Evolutionary conservation across 1,140 invertebrate species (phyloP), one percentile per base, ranked within the genome.

Genomic region (Drosophila ironensis): DNA sequence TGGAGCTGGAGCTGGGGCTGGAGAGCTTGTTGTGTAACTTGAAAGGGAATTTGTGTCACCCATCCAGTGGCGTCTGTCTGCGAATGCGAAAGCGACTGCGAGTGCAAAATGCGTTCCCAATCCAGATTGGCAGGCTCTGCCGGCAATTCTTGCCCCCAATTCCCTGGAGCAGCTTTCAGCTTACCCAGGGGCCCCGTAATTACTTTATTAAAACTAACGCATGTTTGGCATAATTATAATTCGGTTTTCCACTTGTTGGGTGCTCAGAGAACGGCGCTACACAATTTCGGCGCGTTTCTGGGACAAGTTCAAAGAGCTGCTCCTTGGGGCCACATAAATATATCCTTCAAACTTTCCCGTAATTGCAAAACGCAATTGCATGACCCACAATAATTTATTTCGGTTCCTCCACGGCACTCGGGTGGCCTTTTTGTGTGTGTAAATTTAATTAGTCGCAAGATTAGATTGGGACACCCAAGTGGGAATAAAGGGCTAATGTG

Each of bases 381-480:
- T 68, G 63, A 68, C 64, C 64, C 63, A 68, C 50, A 68, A 56
- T 68, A 38, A 68, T 68, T 68, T 68, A 68, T 68, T 68, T 68
- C 33, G 16, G 8, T 19, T 22, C 24, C 30, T 11, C 19, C 7
- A 46, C 59, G 47, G 59, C 59, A 63, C 33, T 63, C 33, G 59
- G 56, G 3, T 37, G n/a, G 9, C 7, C 14, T 53, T 24, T 16
- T 57, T 14, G 16, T 12, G 37, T 44, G 25, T 22, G 30, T 24
- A 63, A 48, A 63, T 63, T 63, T 63, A 63, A 63, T 63, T 63
- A 63, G 56, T 63, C 20, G 14, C 57, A 19, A 24, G 59, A 63
- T 63, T 63, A 63, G 59, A 63, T 63, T 63, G 3, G 56, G 40
- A n/a, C n/a, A n/a, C n/a, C 46, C 14, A 53, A 19, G 20, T 9